These are phyloP conservation scores for Fopius arisanus DNA, from an alignment of 1,140 invertebrate genomes.

Conservation along the genomic window DNA sequence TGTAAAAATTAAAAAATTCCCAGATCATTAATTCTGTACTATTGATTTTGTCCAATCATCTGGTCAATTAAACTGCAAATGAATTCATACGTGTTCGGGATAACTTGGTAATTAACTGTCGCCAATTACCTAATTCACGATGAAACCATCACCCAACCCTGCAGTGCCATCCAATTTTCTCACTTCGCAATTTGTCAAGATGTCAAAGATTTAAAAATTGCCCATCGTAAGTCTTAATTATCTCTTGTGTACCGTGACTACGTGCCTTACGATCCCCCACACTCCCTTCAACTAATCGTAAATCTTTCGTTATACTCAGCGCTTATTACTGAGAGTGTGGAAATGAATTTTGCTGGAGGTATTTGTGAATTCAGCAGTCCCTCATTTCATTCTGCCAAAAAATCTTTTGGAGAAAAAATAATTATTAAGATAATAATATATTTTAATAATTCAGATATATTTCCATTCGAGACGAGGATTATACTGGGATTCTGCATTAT, in stretches of 20 bases:
- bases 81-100: not conserved
- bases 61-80: not conserved
- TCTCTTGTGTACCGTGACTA: slow-evolving; percentile 26
- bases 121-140: not conserved
- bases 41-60: not conserved
- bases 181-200: not conserved
- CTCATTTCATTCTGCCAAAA: too few species aligned
- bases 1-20: not conserved
- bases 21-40: not conserved
- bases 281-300: slow-evolving; percentile 18
- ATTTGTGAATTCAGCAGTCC: not conserved
- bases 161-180: not conserved
- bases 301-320: slow-evolving; percentile 18
- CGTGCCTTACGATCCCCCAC: not conserved
- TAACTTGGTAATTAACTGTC: not conserved
- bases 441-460: too few species aligned
- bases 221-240: slow-evolving; percentile 30
- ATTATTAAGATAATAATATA: too few species aligned
- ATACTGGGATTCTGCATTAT: too few species aligned
- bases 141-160: not conserved
- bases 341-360: not conserved
- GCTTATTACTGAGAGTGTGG: not conserved
- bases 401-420: too few species aligned
- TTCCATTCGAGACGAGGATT: too few species aligned
- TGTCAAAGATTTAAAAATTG: not conserved